Percentiles rank a stretch among this genome's conserved stretches.
phyloP scores from a whole-genome alignment of 1,140 invertebrate species.

The Fopius arisanus region DNA sequence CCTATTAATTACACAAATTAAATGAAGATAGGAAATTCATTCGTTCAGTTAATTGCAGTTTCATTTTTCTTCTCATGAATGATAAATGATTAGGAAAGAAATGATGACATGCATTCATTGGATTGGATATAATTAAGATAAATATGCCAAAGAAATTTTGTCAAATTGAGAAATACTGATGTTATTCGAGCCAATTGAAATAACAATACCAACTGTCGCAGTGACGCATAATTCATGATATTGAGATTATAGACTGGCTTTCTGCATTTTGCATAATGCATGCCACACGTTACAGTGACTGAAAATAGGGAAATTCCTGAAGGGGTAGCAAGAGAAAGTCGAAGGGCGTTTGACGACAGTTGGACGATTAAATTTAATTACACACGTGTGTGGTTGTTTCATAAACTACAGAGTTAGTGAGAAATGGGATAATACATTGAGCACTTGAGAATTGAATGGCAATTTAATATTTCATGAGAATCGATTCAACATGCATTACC shows the following conservation, averaged over 20 bases:
- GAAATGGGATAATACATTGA: neutral
- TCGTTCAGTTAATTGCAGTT: too few relatives aligned
- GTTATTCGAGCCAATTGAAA: neutral
- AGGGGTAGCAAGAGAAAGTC: neutral
- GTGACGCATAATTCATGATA: constrained; percentile 45
- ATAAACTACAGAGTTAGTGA: neutral
- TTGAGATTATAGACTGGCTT: constrained; percentile 12
- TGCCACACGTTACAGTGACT: neutral
- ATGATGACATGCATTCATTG: neutral
- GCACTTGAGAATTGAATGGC: neutral
- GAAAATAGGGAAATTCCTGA: neutral
- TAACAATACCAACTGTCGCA: constrained; percentile 50
- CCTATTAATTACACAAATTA: too few relatives aligned
- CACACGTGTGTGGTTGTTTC: neutral
- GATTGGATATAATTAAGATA: neutral
- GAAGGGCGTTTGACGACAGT: neutral
- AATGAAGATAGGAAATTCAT: too few relatives aligned
- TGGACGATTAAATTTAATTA: neutral
- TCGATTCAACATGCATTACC: neutral
- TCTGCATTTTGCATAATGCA: neutral
- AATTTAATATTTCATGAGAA: constrained; percentile 10
- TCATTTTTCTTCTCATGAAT: too few relatives aligned
- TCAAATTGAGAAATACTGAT: neutral
- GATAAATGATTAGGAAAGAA: neutral
- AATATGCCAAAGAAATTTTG: neutral